Conservation (phyloP, 2,797 vertebrate species). For the Adelosebastes latens region DNA sequence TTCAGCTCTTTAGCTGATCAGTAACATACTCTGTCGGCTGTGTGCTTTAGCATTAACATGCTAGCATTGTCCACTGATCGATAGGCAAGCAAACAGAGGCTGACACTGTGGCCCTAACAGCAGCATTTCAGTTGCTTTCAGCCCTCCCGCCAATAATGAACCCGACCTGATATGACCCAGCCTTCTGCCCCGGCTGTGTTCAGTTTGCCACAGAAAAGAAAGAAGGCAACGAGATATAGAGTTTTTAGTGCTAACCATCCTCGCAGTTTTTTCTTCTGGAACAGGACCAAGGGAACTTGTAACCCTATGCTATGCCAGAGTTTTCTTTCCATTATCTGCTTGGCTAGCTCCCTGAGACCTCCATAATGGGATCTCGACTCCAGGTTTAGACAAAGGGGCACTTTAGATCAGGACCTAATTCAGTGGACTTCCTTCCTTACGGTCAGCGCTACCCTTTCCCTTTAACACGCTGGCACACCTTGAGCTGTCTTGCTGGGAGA, state of each 20-base stretch:
- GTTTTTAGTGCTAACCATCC: constrained; percentile 57
- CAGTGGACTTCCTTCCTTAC: constrained; percentile 60
- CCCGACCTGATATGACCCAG: constrained; percentile 32
- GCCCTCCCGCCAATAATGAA: constrained; percentile 26
- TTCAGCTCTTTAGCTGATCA: neutral
- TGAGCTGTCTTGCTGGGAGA: constrained; percentile 18
- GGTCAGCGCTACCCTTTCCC: constrained; percentile 39
- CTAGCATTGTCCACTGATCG: constrained; percentile 23
- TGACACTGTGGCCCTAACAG: constrained; percentile 10
- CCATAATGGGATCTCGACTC: constrained; percentile 73
- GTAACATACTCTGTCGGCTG: neutral
- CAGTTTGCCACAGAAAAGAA: constrained; percentile 26
- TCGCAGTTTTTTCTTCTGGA: constrained; percentile 47
- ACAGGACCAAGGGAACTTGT: constrained; percentile 65
- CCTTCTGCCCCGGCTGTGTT: constrained; percentile 40
- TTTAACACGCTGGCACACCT: constrained; percentile 41
- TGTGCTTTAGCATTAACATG: constrained; percentile 12
- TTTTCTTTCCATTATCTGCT: constrained; percentile 82
- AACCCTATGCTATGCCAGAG: constrained; percentile 62
- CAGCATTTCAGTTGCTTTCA: constrained; percentile 16
- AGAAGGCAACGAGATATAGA: constrained; percentile 48
- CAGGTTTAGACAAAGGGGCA: constrained; percentile 68
- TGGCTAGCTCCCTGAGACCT: constrained; percentile 72
- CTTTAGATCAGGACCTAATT: constrained; percentile 64
- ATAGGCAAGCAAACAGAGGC: constrained; percentile 40